Evolutionary conservation across 2,888 invertebrate species (phyloP).

Genomic region (Cantharis rufa): DNA sequence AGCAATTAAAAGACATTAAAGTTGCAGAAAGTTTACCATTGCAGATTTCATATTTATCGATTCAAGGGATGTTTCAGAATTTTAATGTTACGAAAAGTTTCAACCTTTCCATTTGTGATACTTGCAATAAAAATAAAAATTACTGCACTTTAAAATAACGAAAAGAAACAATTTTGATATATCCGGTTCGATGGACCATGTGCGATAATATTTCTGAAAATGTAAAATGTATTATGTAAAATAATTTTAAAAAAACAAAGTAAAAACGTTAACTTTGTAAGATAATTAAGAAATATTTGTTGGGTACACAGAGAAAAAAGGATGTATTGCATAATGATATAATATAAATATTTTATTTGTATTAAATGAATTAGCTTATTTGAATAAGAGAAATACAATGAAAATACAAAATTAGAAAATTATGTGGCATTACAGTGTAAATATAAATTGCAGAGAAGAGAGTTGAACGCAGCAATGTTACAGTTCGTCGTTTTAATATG

Average conservation of each 20-base stretch:
- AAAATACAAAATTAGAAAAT: conserved; percentile 31
- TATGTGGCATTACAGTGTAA: conserved; percentile 28
- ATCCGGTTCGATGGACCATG: not conserved
- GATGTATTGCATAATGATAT: not conserved
- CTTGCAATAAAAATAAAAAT: too few species aligned
- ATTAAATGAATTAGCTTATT: conserved; percentile 22
- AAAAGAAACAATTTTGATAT: not conserved
- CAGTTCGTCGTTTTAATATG: conserved; percentile 39
- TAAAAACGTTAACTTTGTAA: not conserved
- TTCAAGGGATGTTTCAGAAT: not conserved
- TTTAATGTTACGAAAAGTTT: not conserved
- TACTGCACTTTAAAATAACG: too few species aligned
- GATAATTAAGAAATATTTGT: not conserved
- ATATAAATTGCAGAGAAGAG: conserved; percentile 31
- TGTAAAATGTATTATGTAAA: not conserved
- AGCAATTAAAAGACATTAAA: not conserved
- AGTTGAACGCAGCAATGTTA: conserved; percentile 26
- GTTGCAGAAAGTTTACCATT: not conserved
- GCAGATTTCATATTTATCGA: not conserved
- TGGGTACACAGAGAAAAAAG: not conserved
- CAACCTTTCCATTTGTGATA: not conserved
- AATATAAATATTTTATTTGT: conserved; percentile 17
- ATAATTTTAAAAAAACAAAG: not conserved
- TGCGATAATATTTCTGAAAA: not conserved
- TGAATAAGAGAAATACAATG: conserved; percentile 30